Evolutionary conservation across 2,113 vertebrate species (phyloP), one percentile per base, ranked within the genome.

Genomic region (Aix galericulata): DNA sequence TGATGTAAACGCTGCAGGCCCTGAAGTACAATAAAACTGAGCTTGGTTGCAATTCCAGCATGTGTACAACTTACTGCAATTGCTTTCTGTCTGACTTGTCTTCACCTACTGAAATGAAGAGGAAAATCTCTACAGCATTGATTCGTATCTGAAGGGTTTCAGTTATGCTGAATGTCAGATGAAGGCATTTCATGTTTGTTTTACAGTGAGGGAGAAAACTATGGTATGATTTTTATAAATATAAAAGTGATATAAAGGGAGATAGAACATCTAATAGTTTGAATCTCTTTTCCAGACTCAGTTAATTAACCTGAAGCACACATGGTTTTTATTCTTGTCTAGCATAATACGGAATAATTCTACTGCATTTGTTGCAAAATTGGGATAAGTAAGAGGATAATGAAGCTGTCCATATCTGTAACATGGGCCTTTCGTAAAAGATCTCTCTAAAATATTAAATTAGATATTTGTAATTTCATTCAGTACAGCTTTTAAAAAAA

Each of bases 21-120:
- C 59, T 89, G 42, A 40, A 58, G 50, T 60, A 10, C 23, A 42
- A 4, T 85, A 63, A 73, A 87, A 58, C 53, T 77, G 59, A 72
- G 25, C 53, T 26, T n/a, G 27, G 38, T 72, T 92, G 40, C 66
- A 69, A 18, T 88, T 80, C 29, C 52, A 88, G 13, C 27, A 17
- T 5, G 3, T 75, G 38, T 76, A 44, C 62, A 66, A n/a, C 55
- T 94, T 69, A 36, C 11, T 78, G 42, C 58, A 53, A 1, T 81
- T 62, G 46, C 42, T 48, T 93, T 74, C 44, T 88, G 26, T 62
- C 50, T 91, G 82, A 58, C 74, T 86, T 94, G 44, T 73, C 71
- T 23, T 85, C 88, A 82, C 52, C 59, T 81, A 56, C 60, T 77
- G 92, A 88, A 95, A 58, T 73, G 67, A 82, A 82, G 88, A 73